Evolutionary conservation across 2,797 vertebrate species (phyloP).

Genomic region (Rhabdomys pumilio): DNA sequence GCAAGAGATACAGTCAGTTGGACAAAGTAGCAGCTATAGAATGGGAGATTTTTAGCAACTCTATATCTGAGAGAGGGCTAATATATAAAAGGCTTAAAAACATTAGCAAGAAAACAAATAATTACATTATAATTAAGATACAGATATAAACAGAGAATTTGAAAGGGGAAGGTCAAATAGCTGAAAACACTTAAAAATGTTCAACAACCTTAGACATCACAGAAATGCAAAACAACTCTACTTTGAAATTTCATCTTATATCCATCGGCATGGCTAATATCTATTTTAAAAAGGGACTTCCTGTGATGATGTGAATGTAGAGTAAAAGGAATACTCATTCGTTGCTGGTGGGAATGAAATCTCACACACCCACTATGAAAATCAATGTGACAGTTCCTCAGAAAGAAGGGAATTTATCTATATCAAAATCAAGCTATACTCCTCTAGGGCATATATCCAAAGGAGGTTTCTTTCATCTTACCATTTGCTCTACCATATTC

Average conservation of each 20-base stretch:
- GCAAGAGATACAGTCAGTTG: not conserved
- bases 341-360: not conserved
- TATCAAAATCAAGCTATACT: not conserved
- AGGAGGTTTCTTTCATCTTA: not conserved
- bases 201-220: not conserved
- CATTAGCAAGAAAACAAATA: too few species aligned
- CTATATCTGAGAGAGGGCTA: not conserved
- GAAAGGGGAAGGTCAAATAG: not conserved
- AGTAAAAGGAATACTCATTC: not conserved
- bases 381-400: not conserved
- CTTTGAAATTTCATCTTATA: not conserved
- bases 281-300: not conserved
- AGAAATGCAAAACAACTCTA: not conserved
- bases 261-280: not conserved
- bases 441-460: not conserved
- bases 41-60: not conserved
- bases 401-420: not conserved
- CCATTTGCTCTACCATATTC: not conserved
- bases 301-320: not conserved
- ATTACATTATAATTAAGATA: not conserved
- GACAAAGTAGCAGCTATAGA: not conserved
- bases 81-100: not conserved
- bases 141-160: not conserved
- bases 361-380: not conserved
- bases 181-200: not conserved